A percentile compares a stretch with the other conserved stretches of the same genome.
Evolutionary conservation across 2,888 invertebrate genomes (phyloP).

Genomic region (Allolobophora icterica): DNA sequence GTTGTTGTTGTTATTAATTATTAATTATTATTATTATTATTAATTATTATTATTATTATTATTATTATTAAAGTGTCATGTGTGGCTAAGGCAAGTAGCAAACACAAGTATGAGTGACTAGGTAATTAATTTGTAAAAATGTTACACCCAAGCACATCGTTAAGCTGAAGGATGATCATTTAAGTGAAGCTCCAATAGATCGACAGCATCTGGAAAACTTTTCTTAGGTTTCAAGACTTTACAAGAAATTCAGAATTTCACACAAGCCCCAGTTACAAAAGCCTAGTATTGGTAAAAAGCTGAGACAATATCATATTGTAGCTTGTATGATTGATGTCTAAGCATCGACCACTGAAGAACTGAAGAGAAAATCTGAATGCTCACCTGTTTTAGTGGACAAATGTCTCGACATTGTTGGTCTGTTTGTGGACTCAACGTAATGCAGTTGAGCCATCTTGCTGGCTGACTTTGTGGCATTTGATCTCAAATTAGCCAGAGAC

Average conservation of each 20-base stretch:
- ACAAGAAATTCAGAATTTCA: background rate
- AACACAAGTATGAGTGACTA: too few species aligned
- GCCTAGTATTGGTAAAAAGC: background rate
- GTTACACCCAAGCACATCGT: too few species aligned
- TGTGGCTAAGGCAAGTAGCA: too few species aligned
- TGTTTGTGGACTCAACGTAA: background rate
- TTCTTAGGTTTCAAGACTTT: background rate
- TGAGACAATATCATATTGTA: background rate
- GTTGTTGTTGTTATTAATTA: too few species aligned
- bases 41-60: too few species aligned
- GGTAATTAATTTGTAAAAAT: too few species aligned
- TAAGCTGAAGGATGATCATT: too few species aligned
- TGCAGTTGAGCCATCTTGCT: background rate
- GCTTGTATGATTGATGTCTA: background rate
- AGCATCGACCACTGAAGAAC: background rate
- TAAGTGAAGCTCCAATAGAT: background rate
- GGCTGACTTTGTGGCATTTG: background rate
- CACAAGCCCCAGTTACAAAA: background rate
- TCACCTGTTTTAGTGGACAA: background rate
- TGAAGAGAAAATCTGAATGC: background rate
- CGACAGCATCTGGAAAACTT: background rate
- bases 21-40: too few species aligned
- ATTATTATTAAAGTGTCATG: too few species aligned
- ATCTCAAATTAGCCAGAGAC: background rate
- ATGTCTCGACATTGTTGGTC: conserved; percentile 18